Evolutionary conservation across 1,140 invertebrate species (phyloP), one percentile per base, ranked within the genome.

Genomic region (Bombus impatiens): DNA sequence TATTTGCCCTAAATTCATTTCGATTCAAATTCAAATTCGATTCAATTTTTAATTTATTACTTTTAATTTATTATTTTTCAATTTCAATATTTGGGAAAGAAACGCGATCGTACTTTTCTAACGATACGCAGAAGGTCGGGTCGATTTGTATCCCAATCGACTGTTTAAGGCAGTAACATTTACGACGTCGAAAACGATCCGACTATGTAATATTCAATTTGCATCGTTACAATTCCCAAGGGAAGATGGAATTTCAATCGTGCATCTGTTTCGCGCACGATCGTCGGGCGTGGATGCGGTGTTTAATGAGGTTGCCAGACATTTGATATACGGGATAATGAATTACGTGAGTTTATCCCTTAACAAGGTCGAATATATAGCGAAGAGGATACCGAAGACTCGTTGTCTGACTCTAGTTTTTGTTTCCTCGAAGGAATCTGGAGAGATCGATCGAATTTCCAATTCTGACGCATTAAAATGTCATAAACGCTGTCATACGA

Each of bases 331-430:
- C n/a, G 15, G 13, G 67, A 1, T 25, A 84, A 84, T 71, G 28
- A 62, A 44, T 84, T 78, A 71, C 65, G 82, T 2, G 82, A 78
- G 82, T 84, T 71, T 71, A 42, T 4, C 13, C 28, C n/a, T 18
- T 37, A 76, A 78, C 59, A 44, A 42, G 65, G 70, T n/a, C 25
- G 13, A n/a, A 5, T 13, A 32, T 67, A 42, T 2, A 25, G 28
- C 22, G n/a, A 32, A 9, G 32, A 35, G 40, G 22, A 42, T 67
- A 32, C 5, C 10, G 2, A 40, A 47, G n/a, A 9, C 13, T 18
- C 28, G 22, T 2, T 53, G 47, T 22, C 8, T 1, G 65, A 35
- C 67, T 15, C 57, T 28, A 28, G 1, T 8, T 62, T 83, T 37
- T 40, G 25, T 37, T 42, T 2, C n/a, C 28, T 83, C 25, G 4